Evolutionary conservation across 1,140 invertebrate genomes (phyloP).

Genomic region (Philaenus spumarius): DNA sequence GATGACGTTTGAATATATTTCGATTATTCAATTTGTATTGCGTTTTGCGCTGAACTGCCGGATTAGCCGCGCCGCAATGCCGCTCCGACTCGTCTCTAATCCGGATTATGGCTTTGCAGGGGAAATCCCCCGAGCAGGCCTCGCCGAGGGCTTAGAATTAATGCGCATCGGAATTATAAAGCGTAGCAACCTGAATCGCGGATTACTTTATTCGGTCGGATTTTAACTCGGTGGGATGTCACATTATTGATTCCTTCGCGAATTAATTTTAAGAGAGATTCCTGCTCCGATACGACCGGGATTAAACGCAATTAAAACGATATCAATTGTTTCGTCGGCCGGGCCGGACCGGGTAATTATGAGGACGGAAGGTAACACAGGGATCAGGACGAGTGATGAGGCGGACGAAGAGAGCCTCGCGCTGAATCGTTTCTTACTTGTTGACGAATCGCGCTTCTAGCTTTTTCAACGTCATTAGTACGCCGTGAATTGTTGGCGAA

Average conservation of each 20-base stretch:
- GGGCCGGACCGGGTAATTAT: no score
- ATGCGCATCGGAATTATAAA: constrained; percentile 26
- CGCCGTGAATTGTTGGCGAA: no score
- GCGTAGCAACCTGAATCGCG: constrained; percentile 24
- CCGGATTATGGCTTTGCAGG: constrained; percentile 22
- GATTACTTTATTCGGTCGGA: constrained; percentile 24
- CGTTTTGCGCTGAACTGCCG: background rate
- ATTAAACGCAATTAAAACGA: no score
- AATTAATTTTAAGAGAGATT: no score
- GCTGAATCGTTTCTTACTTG: no score
- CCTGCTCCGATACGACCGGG: background rate
- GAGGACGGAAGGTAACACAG: no score
- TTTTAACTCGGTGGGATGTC: constrained; percentile 11
- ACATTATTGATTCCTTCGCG: no score
- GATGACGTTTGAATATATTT: constrained; percentile 15
- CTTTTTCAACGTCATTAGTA: no score
- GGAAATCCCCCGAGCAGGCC: constrained; percentile 17
- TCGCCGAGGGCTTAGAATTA: constrained; percentile 20
- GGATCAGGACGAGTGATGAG: background rate
- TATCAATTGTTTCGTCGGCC: no score
- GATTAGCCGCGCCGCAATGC: constrained; percentile 15
- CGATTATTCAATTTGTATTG: constrained; percentile 17
- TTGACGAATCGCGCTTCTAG: no score
- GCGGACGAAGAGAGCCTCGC: background rate
- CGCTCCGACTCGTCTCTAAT: constrained; percentile 17